Conservation (phyloP, 30 jellyfish, hydroid and myxozoan genomes). For the Pelagia noctiluca region DNA sequence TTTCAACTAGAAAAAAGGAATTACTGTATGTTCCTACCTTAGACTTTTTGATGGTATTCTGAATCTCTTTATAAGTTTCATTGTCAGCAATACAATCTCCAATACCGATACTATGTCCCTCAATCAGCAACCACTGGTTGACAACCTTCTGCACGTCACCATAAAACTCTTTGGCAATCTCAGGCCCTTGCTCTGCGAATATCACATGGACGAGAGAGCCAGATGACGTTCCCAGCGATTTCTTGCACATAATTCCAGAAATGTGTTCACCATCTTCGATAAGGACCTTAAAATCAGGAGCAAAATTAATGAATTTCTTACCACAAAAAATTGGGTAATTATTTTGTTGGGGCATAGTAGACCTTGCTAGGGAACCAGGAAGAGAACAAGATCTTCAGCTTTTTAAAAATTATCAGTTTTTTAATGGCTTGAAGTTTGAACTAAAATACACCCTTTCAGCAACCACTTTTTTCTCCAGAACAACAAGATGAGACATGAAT, state of each 20-base stretch:
- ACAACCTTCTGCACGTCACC: slow-evolving; percentile 95
- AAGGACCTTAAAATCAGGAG: slow-evolving; percentile 86
- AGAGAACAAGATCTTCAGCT: too few relatives aligned
- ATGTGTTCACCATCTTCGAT: slow-evolving; percentile 95
- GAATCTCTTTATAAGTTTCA: slow-evolving; percentile 96
- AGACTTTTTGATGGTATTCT: slow-evolving; percentile 84
- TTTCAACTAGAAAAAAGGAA: too few relatives aligned
- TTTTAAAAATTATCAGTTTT: too few relatives aligned
- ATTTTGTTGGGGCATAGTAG: too few relatives aligned
- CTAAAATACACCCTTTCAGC: too few relatives aligned
- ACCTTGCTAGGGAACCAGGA: too few relatives aligned
- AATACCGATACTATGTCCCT: slow-evolving; percentile 99
- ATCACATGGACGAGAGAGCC: slow-evolving; percentile 97
- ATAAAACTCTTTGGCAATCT: slow-evolving; percentile 90
- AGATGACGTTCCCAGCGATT: slow-evolving; percentile 97
- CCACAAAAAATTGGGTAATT: too few relatives aligned
- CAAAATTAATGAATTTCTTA: too few relatives aligned
- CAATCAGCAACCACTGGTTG: slow-evolving; percentile 89
- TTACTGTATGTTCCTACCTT: slow-evolving; percentile 59
- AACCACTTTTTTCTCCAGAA: too few relatives aligned
- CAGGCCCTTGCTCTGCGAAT: slow-evolving; percentile 94
- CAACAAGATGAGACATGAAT: too few relatives aligned
- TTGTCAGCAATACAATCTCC: slow-evolving; percentile 99
- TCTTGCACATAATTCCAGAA: slow-evolving; percentile 94
- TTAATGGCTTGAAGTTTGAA: too few relatives aligned